Conservation (phyloP, 2,888 invertebrate species). For the Crossocerus cetratus region DNA sequence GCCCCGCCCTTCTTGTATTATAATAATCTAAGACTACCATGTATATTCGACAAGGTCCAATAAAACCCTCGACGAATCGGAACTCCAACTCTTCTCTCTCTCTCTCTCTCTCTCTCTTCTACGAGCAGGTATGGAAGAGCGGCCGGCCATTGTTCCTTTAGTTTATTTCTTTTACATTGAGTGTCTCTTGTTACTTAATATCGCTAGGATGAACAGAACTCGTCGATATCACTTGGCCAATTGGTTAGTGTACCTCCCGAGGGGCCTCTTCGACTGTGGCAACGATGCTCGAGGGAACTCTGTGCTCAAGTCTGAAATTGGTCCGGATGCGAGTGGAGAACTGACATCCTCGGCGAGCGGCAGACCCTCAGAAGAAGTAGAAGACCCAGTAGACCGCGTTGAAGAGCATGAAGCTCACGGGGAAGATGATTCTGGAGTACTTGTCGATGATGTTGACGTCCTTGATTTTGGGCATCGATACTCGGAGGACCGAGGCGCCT, state of each 20-base stretch:
- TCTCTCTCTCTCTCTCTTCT: no score
- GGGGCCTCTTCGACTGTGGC: no score
- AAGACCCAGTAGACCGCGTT: conserved; percentile 98
- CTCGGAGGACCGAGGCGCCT: conserved; percentile 90
- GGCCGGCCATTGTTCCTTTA: conserved; percentile 17
- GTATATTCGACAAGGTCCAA: conserved; percentile 18
- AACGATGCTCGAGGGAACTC: no score
- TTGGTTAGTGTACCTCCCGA: no score
- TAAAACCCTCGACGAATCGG: conserved; percentile 10
- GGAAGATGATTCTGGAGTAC: conserved; percentile 96
- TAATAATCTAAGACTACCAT: conserved; percentile 16
- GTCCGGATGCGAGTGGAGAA: no score
- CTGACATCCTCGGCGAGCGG: no score
- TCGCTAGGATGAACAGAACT: no score
- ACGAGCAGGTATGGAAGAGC: background rate
- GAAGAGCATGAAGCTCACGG: conserved; percentile 96
- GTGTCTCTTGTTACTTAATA: no score
- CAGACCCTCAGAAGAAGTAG: conserved; percentile 81
- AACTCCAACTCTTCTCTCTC: background rate
- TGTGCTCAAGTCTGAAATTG: no score
- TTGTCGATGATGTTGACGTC: conserved; percentile 99
- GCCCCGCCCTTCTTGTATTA: conserved; percentile 27
- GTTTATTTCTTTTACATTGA: background rate
- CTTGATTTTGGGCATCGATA: conserved; percentile 96
- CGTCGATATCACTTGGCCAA: background rate